A percentile compares a stretch with the other conserved stretches of the same genome.
These are phyloP conservation scores for Lepidostoma basale DNA, from an alignment of 1,140 invertebrate species.

Conservation along the genomic window DNA sequence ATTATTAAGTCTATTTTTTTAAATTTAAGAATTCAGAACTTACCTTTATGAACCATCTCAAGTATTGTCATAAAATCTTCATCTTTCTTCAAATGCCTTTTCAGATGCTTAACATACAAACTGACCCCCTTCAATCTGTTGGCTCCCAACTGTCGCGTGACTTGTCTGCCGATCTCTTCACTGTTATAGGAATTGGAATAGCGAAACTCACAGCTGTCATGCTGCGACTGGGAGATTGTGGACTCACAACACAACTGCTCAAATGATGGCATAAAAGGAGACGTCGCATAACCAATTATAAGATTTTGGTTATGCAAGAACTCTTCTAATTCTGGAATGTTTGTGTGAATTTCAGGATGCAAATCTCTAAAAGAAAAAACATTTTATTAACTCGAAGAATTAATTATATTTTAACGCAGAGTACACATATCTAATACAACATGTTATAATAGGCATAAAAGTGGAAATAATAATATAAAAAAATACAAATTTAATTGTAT, in stretches of 20 bases:
- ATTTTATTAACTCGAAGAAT: too few species aligned
- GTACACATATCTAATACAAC: too few species aligned
- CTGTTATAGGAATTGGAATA: slow-evolving; percentile 11
- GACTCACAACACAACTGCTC: slow-evolving; percentile 38
- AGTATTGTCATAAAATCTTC: slow-evolving; percentile 41
- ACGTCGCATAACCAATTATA: slow-evolving; percentile 43
- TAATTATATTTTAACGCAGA: too few species aligned
- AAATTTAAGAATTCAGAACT: slow-evolving; percentile 1
- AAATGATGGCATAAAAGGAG: slow-evolving; percentile 42
- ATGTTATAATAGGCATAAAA: too few species aligned
- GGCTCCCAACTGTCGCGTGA: slow-evolving; percentile 6
- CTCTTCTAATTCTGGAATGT: slow-evolving; percentile 38
- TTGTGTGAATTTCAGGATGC: slow-evolving; percentile 39
- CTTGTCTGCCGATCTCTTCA: slow-evolving; percentile 22
- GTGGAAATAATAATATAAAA: too few species aligned
- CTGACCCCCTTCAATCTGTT: slow-evolving; percentile 32
- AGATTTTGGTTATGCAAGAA: slow-evolving; percentile 37
- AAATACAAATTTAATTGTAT: too few species aligned
- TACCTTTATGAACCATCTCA: slow-evolving; percentile 44
- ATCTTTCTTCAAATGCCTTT: slow-evolving; percentile 38
- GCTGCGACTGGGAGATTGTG: slow-evolving; percentile 31
- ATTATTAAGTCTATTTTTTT: not conserved
- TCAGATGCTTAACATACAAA: slow-evolving; percentile 40
- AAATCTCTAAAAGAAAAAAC: slow-evolving; percentile 17
- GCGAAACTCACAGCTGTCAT: slow-evolving; percentile 28